These are phyloP conservation scores for Ectemnius cavifrons DNA, from an alignment of 2,888 invertebrate species.

Conservation along the genomic window DNA sequence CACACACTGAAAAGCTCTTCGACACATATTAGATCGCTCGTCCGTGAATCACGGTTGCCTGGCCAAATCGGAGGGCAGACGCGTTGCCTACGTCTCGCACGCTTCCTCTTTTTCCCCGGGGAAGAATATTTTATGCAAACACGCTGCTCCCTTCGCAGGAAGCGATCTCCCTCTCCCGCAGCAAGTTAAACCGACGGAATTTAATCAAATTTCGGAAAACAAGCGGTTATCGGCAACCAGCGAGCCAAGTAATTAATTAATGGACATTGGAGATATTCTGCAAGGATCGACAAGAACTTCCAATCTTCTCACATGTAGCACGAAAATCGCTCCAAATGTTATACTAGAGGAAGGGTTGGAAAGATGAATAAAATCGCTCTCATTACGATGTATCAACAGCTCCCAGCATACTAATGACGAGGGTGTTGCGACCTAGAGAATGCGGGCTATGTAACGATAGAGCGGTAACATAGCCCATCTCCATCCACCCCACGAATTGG, in stretches of 20 bases:
- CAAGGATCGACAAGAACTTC: not conserved
- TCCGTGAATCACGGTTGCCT: constrained; percentile 54
- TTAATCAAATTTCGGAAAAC: constrained; percentile 64
- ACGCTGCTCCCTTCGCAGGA: constrained; percentile 51
- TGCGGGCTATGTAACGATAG: too few species aligned
- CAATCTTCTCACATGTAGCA: too few species aligned
- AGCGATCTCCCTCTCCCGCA: constrained; percentile 47
- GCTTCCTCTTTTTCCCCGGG: constrained; percentile 50
- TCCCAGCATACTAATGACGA: too few species aligned
- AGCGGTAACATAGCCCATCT: not conserved
- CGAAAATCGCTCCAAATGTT: too few species aligned
- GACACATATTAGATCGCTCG: constrained; percentile 39
- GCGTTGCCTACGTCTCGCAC: constrained; percentile 42
- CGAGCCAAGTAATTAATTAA: constrained; percentile 44
- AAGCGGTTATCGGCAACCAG: constrained; percentile 25
- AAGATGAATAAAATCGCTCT: too few species aligned
- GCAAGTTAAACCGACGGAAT: constrained; percentile 37
- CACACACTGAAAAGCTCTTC: constrained; percentile 35
- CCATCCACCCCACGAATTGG: not conserved
- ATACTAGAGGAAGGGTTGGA: too few species aligned
- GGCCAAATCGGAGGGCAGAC: constrained; percentile 44
- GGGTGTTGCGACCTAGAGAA: too few species aligned
- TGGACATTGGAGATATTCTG: constrained; percentile 12
- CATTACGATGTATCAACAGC: too few species aligned
- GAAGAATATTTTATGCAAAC: constrained; percentile 68